Evolutionary conservation across 2,888 invertebrate genomes (phyloP).

Genomic region (Philopedon plagiatum): DNA sequence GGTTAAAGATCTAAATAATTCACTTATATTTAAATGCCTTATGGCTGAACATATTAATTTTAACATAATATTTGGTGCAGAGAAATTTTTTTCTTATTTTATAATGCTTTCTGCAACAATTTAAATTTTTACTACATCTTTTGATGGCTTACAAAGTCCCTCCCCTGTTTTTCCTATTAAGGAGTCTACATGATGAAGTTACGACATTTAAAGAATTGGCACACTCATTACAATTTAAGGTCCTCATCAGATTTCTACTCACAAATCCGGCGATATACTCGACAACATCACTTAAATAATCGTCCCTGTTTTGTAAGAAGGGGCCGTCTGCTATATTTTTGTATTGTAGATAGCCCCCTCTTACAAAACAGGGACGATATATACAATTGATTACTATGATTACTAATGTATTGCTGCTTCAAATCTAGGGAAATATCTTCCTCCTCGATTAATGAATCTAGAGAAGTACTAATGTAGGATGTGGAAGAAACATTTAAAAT

Average conservation of each 20-base stretch:
- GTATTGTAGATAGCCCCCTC: too few relatives aligned
- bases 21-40: background rate
- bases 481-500: constrained; percentile 30
- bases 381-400: constrained; percentile 24
- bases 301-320: too few relatives aligned
- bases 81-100: constrained; percentile 12
- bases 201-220: background rate
- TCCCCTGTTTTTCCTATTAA: constrained; percentile 28
- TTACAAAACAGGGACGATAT: too few relatives aligned
- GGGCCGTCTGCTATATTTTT: too few relatives aligned
- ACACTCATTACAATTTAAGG: constrained; percentile 36
- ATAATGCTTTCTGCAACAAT: constrained; percentile 35
- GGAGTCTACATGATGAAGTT: constrained; percentile 15
- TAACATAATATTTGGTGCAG: too few relatives aligned
- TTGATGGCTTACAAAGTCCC: constrained; percentile 31
- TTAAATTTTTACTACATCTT: constrained; percentile 42
- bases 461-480: background rate
- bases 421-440: background rate
- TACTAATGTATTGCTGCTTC: background rate
- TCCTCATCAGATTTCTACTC: constrained; percentile 21
- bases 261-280: constrained; percentile 44
- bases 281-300: constrained; percentile 33
- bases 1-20: constrained; percentile 1
- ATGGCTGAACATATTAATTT: too few relatives aligned
- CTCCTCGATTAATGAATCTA: background rate